Conservation (phyloP, 2,888 invertebrate genomes). For the Drosophila longiperda region DNA sequence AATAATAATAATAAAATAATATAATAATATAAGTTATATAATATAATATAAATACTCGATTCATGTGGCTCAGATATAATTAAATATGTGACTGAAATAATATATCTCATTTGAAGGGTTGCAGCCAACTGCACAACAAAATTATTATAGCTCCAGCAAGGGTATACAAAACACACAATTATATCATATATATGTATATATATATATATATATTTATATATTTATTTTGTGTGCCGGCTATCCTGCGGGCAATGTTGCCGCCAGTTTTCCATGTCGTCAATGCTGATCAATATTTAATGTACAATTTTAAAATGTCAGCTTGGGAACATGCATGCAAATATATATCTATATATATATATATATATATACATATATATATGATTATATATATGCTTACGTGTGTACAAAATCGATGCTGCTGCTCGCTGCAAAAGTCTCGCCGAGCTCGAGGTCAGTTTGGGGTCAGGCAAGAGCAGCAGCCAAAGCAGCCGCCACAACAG, state of each 20-base stretch:
- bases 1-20: too few relatives aligned
- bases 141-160: not conserved
- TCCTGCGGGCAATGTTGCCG: conserved; percentile 49
- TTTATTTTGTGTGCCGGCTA: too few relatives aligned
- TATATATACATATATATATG: not conserved
- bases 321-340: conserved; percentile 30
- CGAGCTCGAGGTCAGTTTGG: conserved; percentile 66
- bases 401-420: conserved; percentile 64
- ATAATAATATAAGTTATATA: not conserved
- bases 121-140: not conserved
- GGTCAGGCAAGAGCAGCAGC: conserved; percentile 54
- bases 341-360: not conserved
- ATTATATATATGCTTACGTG: not conserved
- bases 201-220: conserved; percentile 31
- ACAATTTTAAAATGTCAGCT: conserved; percentile 63
- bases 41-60: not conserved
- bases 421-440: conserved; percentile 48
- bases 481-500: conserved; percentile 16
- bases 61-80: not conserved
- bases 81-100: not conserved
- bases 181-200: conserved; percentile 17
- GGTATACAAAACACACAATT: conserved; percentile 5
- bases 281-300: conserved; percentile 75
- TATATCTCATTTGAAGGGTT: not conserved
- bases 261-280: conserved; percentile 45